Conservation (phyloP, 2,797 vertebrate genomes). For the Gila robusta region DNA sequence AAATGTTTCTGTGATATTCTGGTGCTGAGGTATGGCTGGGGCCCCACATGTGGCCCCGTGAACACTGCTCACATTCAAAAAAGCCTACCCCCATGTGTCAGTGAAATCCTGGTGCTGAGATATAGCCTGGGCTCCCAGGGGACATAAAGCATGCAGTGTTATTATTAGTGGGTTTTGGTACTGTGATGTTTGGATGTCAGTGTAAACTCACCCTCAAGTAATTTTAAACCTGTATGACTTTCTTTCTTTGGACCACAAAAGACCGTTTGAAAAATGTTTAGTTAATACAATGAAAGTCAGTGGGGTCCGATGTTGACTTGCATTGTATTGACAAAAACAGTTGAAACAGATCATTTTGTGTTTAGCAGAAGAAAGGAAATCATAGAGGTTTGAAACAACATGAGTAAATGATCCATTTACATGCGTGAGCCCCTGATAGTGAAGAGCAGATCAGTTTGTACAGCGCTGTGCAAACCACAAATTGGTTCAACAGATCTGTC, state of each 20-base stretch:
- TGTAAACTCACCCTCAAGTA: background rate
- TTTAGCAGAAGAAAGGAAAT: background rate
- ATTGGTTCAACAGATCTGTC: background rate
- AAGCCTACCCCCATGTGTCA: background rate
- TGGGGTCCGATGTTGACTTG: background rate
- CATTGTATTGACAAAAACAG: background rate
- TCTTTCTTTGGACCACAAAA: background rate
- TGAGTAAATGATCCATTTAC: background rate
- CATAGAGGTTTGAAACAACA: background rate
- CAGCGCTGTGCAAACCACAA: background rate
- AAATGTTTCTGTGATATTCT: conserved; percentile 12
- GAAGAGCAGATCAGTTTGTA: background rate
- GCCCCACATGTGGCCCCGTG: conserved; percentile 15
- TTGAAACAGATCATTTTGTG: background rate
- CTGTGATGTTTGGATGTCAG: background rate
- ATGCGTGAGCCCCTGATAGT: background rate
- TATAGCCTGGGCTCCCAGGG: conserved; percentile 1
- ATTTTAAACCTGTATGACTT: conserved; percentile 4
- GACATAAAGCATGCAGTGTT: conserved; percentile 22
- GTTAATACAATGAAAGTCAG: background rate
- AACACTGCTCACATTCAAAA: conserved; percentile 20
- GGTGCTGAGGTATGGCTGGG: conserved; percentile 23
- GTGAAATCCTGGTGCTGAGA: background rate
- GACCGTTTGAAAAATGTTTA: background rate
- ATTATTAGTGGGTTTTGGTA: conserved; percentile 9